A percentile compares a stretch with the other conserved stretches of the same genome.
Conservation (phyloP, 92 coral and sea anemone genomes). For the Micromussa lordhowensis region DNA sequence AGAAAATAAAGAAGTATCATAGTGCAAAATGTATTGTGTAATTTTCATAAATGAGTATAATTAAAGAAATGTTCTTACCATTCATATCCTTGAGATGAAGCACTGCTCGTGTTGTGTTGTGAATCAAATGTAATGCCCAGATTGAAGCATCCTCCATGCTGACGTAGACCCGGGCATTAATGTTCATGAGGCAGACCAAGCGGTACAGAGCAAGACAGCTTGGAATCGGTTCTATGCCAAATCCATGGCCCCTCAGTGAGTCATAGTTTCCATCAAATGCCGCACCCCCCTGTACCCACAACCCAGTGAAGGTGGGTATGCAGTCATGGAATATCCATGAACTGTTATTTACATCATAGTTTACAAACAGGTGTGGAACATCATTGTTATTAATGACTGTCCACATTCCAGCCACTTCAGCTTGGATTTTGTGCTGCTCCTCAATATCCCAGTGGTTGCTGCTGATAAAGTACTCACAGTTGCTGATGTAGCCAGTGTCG, state of each 20-base stretch:
- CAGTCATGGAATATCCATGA: conserved; percentile 77
- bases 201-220: conserved; percentile 92
- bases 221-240: conserved; percentile 85
- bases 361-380: conserved; percentile 70
- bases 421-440: conserved; percentile 91
- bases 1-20: background rate
- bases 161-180: conserved; percentile 76
- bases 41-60: background rate
- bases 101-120: conserved; percentile 80
- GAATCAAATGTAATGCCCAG: conserved; percentile 85
- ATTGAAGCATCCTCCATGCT: conserved; percentile 76
- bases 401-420: conserved; percentile 90
- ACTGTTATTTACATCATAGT: conserved; percentile 76
- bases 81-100: conserved; percentile 85
- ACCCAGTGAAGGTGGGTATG: conserved; percentile 20
- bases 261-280: conserved; percentile 10
- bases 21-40: background rate
- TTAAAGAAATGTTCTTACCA: conserved; percentile 56
- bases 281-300: conserved; percentile 32
- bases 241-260: conserved; percentile 49
- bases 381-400: conserved; percentile 54
- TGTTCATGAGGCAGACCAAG: conserved; percentile 84
- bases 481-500: conserved; percentile 86
- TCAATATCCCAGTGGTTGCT: conserved; percentile 93
- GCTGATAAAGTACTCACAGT: conserved; percentile 94